Evolutionary conservation across 1,140 invertebrate genomes (phyloP), one percentile per base, ranked within the genome.

Genomic region (Pogonomyrmex barbatus): DNA sequence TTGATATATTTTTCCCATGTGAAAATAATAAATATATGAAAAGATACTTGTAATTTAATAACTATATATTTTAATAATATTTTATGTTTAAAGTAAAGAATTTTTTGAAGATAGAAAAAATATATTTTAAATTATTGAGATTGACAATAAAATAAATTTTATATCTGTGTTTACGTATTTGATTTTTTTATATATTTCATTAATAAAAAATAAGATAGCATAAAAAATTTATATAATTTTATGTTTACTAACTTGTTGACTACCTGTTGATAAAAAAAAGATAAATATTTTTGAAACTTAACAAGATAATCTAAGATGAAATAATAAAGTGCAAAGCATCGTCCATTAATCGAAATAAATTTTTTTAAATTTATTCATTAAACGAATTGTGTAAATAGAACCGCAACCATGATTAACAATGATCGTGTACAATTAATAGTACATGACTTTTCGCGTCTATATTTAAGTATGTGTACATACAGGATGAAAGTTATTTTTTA

Each of bases 391-490:
- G 90, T 91, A 91, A 91, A 90, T 90, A 91, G 78, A 91, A 89
- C 87, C 87, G 88, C 87, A 91, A 91, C 70, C 88, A 91, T 90
- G 82, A 87, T 89, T 91, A 91, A 91, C 91, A 91, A 91, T 90
- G 83, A 91, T 89, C 60, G 71, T 91, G 85, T 91, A 91, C 90
- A 90, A 86, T 88, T 88, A 88, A 91, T 90, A 88, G 77, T 91
- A 84, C 9, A 63, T 87, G 76, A 88, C 83, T 83, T 65, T 83
- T 24, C 17, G 76, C 14, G 17, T 77, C 17, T 77, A 62, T 78
- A n/a, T 85, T 39, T 88, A 73, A 79, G 14, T 85, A 84, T 85
- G 71, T 24, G 70, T 81, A 71, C 85, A 78, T 42, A 77, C 70
- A 87, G 76, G 76, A 79, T 79, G 45, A 47, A 79, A 65, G 65